phyloP scores from a whole-genome alignment of 2,113 vertebrate species.

The Arenaria interpres region DNA sequence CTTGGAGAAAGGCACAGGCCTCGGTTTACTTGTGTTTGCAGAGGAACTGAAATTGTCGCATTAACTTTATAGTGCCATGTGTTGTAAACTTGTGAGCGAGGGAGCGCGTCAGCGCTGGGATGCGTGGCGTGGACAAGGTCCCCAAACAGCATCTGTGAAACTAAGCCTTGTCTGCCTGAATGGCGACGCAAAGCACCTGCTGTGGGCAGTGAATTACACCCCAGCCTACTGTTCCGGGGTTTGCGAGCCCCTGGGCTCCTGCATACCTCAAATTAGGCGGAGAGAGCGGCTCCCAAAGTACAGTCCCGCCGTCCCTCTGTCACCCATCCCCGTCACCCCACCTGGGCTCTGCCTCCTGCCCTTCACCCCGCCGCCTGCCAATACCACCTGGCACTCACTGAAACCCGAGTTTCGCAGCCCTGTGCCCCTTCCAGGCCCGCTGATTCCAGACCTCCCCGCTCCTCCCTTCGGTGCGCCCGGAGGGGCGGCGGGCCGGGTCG shows the following conservation, averaged over 20 bases:
- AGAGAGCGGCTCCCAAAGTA: background rate
- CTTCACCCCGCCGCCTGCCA: background rate
- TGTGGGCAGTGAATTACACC: background rate
- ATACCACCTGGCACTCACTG: accelerated
- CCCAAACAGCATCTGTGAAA: background rate
- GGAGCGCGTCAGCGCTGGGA: background rate
- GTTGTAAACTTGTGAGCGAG: background rate
- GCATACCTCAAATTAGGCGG: background rate
- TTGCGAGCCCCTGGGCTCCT: background rate
- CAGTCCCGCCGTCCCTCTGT: background rate
- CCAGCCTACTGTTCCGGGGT: background rate
- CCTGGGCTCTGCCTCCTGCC: background rate
- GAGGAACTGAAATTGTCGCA: background rate
- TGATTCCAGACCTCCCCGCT: accelerated
- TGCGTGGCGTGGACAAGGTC: accelerated
- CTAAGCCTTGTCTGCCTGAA: background rate
- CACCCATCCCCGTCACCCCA: background rate
- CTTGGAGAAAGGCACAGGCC: background rate
- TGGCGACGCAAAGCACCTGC: background rate
- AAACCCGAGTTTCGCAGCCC: background rate
- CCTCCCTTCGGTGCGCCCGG: too few relatives aligned
- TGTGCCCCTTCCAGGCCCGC: background rate
- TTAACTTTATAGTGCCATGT: accelerated
- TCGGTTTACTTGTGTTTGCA: background rate
- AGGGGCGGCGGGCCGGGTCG: too few relatives aligned